Conservation (phyloP, 2,797 vertebrate species). For the Sebastes nivosus region DNA sequence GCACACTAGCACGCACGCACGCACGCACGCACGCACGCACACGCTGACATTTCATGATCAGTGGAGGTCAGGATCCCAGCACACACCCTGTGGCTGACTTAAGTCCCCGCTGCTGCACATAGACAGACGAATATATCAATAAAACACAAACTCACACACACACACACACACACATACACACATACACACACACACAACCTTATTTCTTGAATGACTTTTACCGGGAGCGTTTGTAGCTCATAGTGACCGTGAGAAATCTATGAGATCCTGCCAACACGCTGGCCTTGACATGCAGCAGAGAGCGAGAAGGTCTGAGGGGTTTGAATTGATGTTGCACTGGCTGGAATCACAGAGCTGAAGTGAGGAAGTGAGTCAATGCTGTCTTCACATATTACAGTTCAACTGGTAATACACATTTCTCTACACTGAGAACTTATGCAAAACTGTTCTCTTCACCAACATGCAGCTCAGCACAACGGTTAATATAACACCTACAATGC, state of each 20-base stretch:
- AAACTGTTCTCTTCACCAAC: not conserved
- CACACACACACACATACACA: not conserved
- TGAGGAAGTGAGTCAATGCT: conserved; percentile 63
- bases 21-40: not conserved
- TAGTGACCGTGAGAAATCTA: not conserved
- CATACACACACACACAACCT: not conserved
- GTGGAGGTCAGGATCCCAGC: conserved; percentile 64
- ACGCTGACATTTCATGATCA: conserved; percentile 54
- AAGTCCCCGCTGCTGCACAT: conserved; percentile 19
- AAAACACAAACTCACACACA: not conserved
- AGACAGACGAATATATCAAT: conserved; percentile 25
- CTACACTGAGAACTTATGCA: not conserved
- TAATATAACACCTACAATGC: not conserved
- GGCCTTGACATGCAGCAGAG: conserved; percentile 39
- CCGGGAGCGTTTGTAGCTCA: not conserved
- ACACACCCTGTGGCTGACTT: conserved; percentile 68
- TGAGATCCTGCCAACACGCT: conserved; percentile 2
- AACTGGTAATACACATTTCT: not conserved
- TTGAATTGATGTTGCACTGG: conserved; percentile 71
- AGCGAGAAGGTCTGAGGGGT: conserved; percentile 51
- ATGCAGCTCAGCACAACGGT: not conserved
- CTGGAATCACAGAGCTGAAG: conserved; percentile 69
- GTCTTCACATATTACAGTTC: conserved; percentile 52
- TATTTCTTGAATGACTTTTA: conserved; percentile 52
- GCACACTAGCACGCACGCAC: conserved; percentile 11